Conservation (phyloP, 2,888 invertebrate species). For the Cryptus armator region DNA sequence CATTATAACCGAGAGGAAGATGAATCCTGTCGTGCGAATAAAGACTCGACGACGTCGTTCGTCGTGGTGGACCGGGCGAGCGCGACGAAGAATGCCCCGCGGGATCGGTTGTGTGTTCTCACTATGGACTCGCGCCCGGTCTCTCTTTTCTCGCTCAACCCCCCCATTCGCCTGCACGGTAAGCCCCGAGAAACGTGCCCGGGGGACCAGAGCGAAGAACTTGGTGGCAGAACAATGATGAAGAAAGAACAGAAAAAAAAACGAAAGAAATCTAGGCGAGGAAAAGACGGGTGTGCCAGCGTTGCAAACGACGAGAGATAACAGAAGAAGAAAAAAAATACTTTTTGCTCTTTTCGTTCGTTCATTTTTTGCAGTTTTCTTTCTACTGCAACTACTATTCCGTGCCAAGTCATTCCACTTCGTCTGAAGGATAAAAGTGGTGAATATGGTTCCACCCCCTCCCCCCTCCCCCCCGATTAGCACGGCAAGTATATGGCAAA, state of each 20-base stretch:
- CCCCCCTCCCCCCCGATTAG: no score
- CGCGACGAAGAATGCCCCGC: slow-evolving; percentile 62
- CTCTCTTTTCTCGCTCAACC: slow-evolving; percentile 52
- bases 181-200: slow-evolving; percentile 60
- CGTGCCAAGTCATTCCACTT: slow-evolving; percentile 17
- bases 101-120: slow-evolving; percentile 57
- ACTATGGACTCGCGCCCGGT: slow-evolving; percentile 54
- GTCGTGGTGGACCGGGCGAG: slow-evolving; percentile 40
- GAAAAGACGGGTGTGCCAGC: slow-evolving; percentile 66
- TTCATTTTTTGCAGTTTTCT: slow-evolving; percentile 17
- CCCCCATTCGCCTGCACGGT: slow-evolving; percentile 60
- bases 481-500: no score
- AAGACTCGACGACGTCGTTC: slow-evolving; percentile 46
- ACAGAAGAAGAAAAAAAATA: slow-evolving; percentile 55
- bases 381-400: background rate
- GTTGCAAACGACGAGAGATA: slow-evolving; percentile 56
- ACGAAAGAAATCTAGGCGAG: slow-evolving; percentile 34
- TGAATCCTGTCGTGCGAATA: slow-evolving; percentile 56
- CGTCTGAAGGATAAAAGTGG: background rate
- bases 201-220: slow-evolving; percentile 60
- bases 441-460: background rate
- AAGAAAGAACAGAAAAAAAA: slow-evolving; percentile 59
- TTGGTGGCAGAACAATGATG: slow-evolving; percentile 65
- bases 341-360: slow-evolving; percentile 37
- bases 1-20: slow-evolving; percentile 59